Evolutionary conservation across 2,888 invertebrate species (phyloP).

Genomic region (Elegia similella): DNA sequence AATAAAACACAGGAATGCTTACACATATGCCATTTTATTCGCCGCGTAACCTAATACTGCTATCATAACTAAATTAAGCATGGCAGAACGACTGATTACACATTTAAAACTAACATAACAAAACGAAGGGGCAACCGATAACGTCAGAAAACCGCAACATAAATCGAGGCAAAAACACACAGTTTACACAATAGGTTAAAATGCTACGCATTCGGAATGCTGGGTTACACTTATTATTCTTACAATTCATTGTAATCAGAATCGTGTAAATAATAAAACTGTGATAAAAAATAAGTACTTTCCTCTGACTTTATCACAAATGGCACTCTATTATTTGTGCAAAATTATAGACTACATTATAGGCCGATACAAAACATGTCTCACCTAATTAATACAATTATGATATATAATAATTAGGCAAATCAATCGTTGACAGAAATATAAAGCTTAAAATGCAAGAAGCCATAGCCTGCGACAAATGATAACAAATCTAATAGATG

Average conservation of each 20-base stretch:
- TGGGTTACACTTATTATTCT: conserved; percentile 18
- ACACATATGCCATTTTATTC: conserved; percentile 57
- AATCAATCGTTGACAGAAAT: conserved; percentile 33
- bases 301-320: conserved; percentile 35
- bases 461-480: conserved; percentile 57
- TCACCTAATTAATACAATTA: conserved; percentile 26
- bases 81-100: conserved; percentile 42
- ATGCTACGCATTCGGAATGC: conserved; percentile 22
- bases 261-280: conserved; percentile 12
- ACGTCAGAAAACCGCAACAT: neutral
- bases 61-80: conserved; percentile 49
- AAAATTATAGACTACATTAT: conserved; percentile 34
- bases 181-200: conserved; percentile 4
- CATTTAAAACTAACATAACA: conserved; percentile 6
- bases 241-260: conserved; percentile 7
- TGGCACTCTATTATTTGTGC: conserved; percentile 46
- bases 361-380: conserved; percentile 27
- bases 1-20: conserved; percentile 40
- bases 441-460: conserved; percentile 44
- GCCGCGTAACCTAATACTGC: conserved; percentile 49
- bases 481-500: conserved; percentile 70
- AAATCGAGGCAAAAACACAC: neutral
- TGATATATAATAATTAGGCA: conserved; percentile 41
- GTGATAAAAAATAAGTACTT: conserved; percentile 11
- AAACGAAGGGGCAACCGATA: conserved; percentile 39